phyloP scores from a whole-genome alignment of 2,113 vertebrate genomes.

The Edolisoma coerulescens region DNA sequence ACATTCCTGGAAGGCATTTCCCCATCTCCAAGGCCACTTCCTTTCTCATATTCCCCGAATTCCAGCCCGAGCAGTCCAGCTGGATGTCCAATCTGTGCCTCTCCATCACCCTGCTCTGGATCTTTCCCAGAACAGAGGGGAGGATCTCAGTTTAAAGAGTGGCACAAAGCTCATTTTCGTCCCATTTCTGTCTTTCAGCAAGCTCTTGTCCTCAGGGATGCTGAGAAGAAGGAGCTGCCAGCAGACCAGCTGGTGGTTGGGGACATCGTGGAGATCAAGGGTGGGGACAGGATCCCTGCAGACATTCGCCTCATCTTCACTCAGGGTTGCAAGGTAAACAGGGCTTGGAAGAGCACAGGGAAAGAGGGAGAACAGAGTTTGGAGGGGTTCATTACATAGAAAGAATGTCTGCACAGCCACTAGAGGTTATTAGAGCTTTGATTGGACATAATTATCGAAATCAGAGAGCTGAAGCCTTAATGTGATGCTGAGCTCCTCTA shows the following conservation, averaged over 20 bases:
- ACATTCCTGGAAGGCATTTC: not conserved
- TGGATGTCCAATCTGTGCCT: not conserved
- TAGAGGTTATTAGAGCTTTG: not conserved
- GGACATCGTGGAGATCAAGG: constrained; percentile 79
- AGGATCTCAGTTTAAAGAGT: not conserved
- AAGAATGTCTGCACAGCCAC: fast-evolving
- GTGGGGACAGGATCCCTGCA: constrained; percentile 79
- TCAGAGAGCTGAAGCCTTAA: not conserved
- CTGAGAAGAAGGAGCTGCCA: constrained; percentile 71
- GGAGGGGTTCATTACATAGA: not conserved
- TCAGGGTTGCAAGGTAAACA: constrained; percentile 77
- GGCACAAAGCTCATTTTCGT: not conserved
- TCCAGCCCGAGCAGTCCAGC: not conserved
- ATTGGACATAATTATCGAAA: not conserved
- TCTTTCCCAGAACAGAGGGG: not conserved
- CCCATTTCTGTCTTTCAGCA: constrained; percentile 41
- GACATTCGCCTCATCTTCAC: constrained; percentile 71
- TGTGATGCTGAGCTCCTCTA: not conserved
- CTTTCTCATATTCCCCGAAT: not conserved
- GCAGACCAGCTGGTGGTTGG: constrained; percentile 78
- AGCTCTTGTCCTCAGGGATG: constrained; percentile 77
- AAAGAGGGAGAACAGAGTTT: not conserved
- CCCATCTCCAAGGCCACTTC: not conserved
- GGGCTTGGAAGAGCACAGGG: not conserved
- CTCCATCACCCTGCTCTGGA: not conserved